Base-by-base conservation (phyloP, 2,888 invertebrate species). In the Heliconius erato region DNA sequence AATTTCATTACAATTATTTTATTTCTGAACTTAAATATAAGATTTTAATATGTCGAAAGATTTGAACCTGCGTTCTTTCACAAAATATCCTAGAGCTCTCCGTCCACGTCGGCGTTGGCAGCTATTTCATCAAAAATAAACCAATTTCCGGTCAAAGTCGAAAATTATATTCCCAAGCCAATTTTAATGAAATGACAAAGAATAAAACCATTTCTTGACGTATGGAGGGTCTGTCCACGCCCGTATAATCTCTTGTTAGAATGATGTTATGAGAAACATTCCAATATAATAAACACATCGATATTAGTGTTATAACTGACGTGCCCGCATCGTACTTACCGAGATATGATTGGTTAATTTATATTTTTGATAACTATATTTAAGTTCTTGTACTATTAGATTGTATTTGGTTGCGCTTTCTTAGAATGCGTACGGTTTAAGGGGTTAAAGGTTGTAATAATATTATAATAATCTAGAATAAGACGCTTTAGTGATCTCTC, bases 201-300 rank as follows among this genome's bases (percentile, higher is more conserved):
- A 82, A 63, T 35, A 54, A 69, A 82, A 76, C 23, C 76, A 79
- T 71, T 76, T 82, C 71, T 80, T 80, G 77, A 78, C 80, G 74
- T 65, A 28, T 28, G 65, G 65, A 72, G 76, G 76, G 87, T 89
- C 83, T 67, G 88, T 88, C 68, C 44, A 78, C 88, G 88, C 93
- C 93, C 93, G 92, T 93, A 93, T 93, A 86, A 85, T 82, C 87
- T 84, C 85, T 87, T 85, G 88, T 88, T 88, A 88, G 88, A 88
- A 90, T 91, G 91, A 91, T 90, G 90, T 90, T 90, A 86, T 84
- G 85, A 86, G 85, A 84, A 85, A 82, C 84, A 84, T 84, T 87
- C 82, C 82, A 83, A 82, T 85, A 84, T 77, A 77, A 77, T 68
- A n/a, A n/a, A n/a, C n/a, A 82, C 81, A 80, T 83, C 84, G 83